phyloP scores from a whole-genome alignment of 1,140 invertebrate genomes.

The Thaumatotibia leucotreta region DNA sequence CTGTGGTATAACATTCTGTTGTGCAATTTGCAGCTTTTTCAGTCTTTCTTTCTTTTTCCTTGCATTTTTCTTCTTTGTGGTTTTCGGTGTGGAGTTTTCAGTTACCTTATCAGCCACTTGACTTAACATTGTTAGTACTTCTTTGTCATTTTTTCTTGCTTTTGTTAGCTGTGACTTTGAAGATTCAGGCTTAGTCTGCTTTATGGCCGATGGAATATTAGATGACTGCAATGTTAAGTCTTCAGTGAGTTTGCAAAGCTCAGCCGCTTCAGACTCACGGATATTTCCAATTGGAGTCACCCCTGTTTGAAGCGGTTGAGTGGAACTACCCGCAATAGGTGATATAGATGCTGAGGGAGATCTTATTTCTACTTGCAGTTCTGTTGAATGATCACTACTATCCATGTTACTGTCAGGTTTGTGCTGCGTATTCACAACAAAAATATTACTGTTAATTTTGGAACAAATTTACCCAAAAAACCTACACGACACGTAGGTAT shows the following conservation, averaged over 20 bases:
- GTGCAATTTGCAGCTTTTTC: slow-evolving; percentile 43
- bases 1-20: slow-evolving; percentile 32
- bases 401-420: background rate
- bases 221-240: background rate
- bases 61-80: slow-evolving; percentile 46
- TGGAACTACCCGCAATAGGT: background rate
- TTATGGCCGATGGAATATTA: background rate
- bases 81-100: slow-evolving; percentile 14
- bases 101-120: slow-evolving; percentile 25
- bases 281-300: background rate
- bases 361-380: background rate
- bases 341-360: background rate
- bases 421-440: background rate
- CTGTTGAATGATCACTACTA: slow-evolving; percentile 3
- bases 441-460: background rate
- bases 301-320: background rate
- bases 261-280: background rate
- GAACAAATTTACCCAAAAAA: background rate
- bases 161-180: background rate
- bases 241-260: background rate
- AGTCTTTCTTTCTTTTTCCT: slow-evolving; percentile 46
- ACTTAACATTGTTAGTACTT: slow-evolving; percentile 32
- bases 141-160: background rate
- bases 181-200: background rate
- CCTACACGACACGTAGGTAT: slow-evolving; percentile 2